Conservation (phyloP, 1,140 invertebrate genomes). For the Dysdera silvatica region DNA sequence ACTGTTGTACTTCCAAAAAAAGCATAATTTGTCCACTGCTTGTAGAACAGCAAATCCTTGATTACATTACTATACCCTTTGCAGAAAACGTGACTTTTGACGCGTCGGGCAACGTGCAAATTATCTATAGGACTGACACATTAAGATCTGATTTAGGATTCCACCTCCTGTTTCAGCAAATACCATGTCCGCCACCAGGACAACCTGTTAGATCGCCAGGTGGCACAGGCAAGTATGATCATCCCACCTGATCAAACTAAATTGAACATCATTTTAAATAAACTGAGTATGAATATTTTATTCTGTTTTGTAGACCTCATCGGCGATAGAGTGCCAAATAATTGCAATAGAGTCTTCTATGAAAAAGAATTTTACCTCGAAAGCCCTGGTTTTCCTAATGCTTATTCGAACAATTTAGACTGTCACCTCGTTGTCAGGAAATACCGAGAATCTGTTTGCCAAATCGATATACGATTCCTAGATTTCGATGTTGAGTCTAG, state of each 20-base stretch:
- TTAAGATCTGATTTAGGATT: constrained; percentile 17
- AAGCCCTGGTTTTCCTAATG: constrained; percentile 25
- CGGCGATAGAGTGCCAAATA: constrained; percentile 5
- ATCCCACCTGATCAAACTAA: too few species aligned
- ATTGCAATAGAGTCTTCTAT: constrained; percentile 25
- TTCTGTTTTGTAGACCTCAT: constrained; percentile 4
- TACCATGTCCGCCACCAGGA: constrained; percentile 12
- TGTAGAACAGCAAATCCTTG: too few species aligned
- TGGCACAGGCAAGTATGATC: constrained; percentile 1
- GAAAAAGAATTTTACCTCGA: constrained; percentile 26
- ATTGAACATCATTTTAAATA: neutral
- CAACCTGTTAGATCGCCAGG: constrained; percentile 18
- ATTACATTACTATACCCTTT: neutral
- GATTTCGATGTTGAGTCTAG: constrained; percentile 34
- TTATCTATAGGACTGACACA: constrained; percentile 22
- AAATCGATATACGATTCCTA: constrained; percentile 33
- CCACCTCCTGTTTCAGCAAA: constrained; percentile 19
- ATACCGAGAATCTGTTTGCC: constrained; percentile 31
- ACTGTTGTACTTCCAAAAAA: too few species aligned
- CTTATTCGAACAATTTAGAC: constrained; percentile 22
- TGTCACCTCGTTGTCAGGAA: constrained; percentile 24
- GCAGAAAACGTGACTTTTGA: constrained; percentile 26
- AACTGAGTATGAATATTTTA: neutral
- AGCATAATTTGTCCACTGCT: too few species aligned
- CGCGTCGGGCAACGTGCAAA: constrained; percentile 16